Evolutionary conservation across 2,797 vertebrate genomes (phyloP).

Genomic region (Crocidura indochinensis): DNA sequence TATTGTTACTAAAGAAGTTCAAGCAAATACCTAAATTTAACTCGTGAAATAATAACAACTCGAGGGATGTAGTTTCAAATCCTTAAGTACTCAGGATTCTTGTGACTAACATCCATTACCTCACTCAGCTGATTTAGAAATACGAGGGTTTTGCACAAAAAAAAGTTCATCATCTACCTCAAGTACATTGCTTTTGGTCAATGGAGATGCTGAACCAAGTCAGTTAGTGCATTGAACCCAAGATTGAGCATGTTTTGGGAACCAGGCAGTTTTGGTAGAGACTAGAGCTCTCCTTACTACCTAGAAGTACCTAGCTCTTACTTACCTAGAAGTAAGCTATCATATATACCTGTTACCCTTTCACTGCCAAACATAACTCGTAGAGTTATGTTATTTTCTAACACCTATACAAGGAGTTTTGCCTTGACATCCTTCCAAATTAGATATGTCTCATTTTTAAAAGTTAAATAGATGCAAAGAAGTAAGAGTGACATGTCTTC

Average conservation of each 20-base stretch:
- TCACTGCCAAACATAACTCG: constrained; percentile 6
- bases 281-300: too few species aligned
- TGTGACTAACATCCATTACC: constrained; percentile 81
- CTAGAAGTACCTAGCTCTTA: too few species aligned
- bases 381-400: background rate
- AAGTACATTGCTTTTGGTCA: constrained; percentile 59
- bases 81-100: constrained; percentile 70
- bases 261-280: background rate
- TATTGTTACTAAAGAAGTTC: constrained; percentile 78
- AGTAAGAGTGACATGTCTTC: background rate
- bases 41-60: constrained; percentile 81
- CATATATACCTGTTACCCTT: background rate
- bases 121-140: constrained; percentile 79
- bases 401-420: background rate
- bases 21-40: constrained; percentile 79
- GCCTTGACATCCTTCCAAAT: background rate
- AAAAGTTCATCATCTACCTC: constrained; percentile 46
- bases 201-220: constrained; percentile 8
- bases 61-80: constrained; percentile 72
- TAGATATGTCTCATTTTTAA: background rate
- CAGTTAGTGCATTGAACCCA: background rate
- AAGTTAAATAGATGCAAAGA: background rate
- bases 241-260: background rate
- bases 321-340: background rate
- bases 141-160: background rate